Conservation (phyloP, 1,140 invertebrate genomes). For the Babylonia areolata region DNA sequence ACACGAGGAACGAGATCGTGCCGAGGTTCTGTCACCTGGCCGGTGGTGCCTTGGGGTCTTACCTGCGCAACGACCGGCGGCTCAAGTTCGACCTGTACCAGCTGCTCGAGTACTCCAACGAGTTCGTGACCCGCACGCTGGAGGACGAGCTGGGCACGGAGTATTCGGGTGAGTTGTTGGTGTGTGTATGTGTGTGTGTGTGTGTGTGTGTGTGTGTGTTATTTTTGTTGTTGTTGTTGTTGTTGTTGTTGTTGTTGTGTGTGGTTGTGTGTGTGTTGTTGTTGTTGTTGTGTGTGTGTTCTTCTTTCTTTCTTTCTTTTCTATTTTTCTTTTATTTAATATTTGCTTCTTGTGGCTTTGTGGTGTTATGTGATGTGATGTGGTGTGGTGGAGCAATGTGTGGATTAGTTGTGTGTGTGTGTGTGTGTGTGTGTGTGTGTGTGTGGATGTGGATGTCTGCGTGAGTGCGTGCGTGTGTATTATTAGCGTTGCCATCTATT, state of each 20-base stretch:
- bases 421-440: no score
- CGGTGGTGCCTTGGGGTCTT: conserved; percentile 53
- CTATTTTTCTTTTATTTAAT: no score
- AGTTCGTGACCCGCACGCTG: not conserved
- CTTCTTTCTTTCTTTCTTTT: no score
- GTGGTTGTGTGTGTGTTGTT: not conserved
- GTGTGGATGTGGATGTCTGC: no score
- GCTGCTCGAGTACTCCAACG: conserved; percentile 66
- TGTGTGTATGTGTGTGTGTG: not conserved
- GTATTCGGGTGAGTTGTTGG: conserved; percentile 64
- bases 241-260: not conserved
- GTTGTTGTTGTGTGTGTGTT: not conserved
- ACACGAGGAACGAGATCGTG: conserved; percentile 1
- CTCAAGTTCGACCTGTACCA: conserved; percentile 73
- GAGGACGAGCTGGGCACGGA: conserved; percentile 60
- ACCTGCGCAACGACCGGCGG: conserved; percentile 67
- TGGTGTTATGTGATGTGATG: not conserved
- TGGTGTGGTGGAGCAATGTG: not conserved
- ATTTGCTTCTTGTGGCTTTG: not conserved
- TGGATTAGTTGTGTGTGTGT: no score
- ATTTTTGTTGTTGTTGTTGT: not conserved
- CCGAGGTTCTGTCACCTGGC: conserved; percentile 74
- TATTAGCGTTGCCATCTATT: no score
- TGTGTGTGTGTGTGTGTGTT: not conserved
- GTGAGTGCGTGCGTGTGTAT: no score